Conservation (phyloP, 2,113 vertebrate species). For the Peromyscus leucopus region DNA sequence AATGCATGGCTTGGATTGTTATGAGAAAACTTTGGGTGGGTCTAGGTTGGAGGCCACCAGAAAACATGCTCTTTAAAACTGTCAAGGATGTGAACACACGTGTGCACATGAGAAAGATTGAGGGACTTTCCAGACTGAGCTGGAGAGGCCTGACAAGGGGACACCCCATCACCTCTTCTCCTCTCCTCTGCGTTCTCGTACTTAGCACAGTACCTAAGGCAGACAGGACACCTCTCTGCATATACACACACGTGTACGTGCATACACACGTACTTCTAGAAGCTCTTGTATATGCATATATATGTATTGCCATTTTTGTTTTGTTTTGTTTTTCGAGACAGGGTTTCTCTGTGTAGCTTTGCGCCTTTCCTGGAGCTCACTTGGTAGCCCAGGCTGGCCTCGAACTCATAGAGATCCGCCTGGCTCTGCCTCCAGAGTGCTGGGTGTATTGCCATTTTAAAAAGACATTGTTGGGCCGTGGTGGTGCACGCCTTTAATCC, state of each 20-base stretch:
- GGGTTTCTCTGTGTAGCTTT: no score
- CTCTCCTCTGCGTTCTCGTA: neutral
- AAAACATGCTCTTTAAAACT: slow-evolving; percentile 42
- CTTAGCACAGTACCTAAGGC: neutral
- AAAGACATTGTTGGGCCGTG: neutral
- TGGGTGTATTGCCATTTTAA: neutral
- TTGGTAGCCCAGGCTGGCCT: no score
- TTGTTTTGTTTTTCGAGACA: no score
- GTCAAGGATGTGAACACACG: neutral
- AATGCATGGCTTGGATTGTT: neutral
- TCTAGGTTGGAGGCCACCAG: neutral
- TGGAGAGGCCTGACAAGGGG: neutral
- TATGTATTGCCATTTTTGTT: neutral
- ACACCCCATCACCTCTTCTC: neutral
- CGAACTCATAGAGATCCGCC: no score
- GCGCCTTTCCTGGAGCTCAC: no score
- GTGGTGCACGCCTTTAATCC: no score
- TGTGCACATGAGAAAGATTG: neutral
- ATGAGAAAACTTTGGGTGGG: neutral
- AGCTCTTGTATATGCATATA: neutral
- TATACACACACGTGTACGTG: neutral
- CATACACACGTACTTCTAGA: neutral
- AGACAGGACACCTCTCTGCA: neutral
- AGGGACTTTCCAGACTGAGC: neutral
- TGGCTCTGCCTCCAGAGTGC: no score